Evolutionary conservation across 2,888 invertebrate genomes (phyloP).

Genomic region (Formica aserva): DNA sequence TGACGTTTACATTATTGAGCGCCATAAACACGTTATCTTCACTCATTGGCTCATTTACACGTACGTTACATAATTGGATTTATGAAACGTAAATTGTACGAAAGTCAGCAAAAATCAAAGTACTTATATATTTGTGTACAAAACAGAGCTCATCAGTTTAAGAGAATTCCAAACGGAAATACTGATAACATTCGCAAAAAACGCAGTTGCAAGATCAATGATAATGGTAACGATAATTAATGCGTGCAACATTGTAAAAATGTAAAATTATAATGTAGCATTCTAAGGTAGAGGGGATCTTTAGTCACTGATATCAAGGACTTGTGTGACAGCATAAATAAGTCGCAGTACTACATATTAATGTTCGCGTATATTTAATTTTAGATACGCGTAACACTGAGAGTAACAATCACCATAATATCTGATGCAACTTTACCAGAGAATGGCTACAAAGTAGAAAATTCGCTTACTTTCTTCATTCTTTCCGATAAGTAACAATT

Average conservation of each 20-base stretch:
- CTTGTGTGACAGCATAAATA: conserved; percentile 37
- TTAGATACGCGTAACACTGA: conserved; percentile 23
- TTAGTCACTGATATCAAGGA: conserved; percentile 28
- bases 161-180: neutral
- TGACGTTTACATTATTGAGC: neutral
- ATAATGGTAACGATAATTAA: conserved; percentile 39
- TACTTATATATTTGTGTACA: neutral
- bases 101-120: neutral
- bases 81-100: neutral
- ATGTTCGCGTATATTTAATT: conserved; percentile 39
- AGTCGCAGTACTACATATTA: conserved; percentile 50
- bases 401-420: conserved; percentile 13
- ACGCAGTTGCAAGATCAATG: conserved; percentile 52
- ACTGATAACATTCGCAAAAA: conserved; percentile 12
- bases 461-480: neutral
- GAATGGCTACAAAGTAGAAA: neutral
- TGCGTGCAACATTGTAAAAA: conserved; percentile 23
- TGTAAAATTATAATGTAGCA: conserved; percentile 2
- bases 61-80: conserved; percentile 13
- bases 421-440: conserved; percentile 9
- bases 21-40: conserved; percentile 23
- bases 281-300: conserved; percentile 35
- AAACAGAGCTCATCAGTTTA: neutral
- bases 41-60: conserved; percentile 13
- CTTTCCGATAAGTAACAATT: neutral